phyloP scores from a whole-genome alignment of 1,140 invertebrate species.

The Platyscapa corneri region DNA sequence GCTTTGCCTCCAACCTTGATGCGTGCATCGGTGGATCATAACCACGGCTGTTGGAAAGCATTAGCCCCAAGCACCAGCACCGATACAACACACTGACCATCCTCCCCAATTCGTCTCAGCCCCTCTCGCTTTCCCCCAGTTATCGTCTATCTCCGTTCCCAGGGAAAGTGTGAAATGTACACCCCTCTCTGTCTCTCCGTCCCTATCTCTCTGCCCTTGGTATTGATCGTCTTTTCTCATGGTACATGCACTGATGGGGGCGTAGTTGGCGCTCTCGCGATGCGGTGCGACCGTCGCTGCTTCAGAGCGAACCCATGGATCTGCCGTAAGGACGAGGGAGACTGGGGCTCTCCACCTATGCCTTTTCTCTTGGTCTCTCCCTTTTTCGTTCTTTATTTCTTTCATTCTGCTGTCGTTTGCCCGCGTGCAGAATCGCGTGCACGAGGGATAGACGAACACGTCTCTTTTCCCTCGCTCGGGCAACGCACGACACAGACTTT shows the following conservation, averaged over 20 bases:
- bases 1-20: neutral
- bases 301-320: constrained; percentile 57
- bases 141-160: neutral
- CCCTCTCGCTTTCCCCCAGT: neutral
- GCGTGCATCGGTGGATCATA: neutral
- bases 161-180: neutral
- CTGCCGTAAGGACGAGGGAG: constrained; percentile 7
- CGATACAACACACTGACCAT: too few species aligned
- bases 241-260: constrained; percentile 63
- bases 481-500: too few species aligned
- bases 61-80: neutral
- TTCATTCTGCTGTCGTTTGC: too few species aligned
- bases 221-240: constrained; percentile 67
- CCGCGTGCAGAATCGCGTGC: neutral
- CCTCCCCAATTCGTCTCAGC: neutral
- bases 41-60: neutral
- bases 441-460: too few species aligned
- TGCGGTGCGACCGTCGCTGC: neutral
- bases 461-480: neutral
- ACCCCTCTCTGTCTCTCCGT: neutral
- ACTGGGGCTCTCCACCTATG: neutral
- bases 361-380: neutral
- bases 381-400: too few species aligned
- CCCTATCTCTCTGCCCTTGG: constrained; percentile 22
- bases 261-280: constrained; percentile 52